A percentile compares a stretch with the other conserved stretches of the same genome.
phyloP scores from a whole-genome alignment of 1,140 invertebrate species.

The Batillaria attramentaria region DNA sequence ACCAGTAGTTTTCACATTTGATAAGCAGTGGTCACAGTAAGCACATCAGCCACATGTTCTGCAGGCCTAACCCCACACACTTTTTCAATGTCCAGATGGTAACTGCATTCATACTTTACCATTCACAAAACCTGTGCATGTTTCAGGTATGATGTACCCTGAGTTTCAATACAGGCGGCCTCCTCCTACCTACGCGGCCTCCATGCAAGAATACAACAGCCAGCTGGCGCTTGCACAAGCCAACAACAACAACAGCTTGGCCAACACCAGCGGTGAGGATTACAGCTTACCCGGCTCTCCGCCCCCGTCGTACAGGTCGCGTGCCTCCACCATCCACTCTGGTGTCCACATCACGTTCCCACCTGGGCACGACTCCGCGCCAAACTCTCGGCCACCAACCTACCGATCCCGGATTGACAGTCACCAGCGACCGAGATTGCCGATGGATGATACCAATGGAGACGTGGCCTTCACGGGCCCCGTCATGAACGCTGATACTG shows the following conservation, averaged over 20 bases:
- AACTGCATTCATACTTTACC: too few relatives aligned
- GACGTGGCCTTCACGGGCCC: slow-evolving; percentile 51
- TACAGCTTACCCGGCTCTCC: slow-evolving; percentile 66
- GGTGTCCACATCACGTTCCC: slow-evolving; percentile 69
- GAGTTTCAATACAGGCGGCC: slow-evolving; percentile 69
- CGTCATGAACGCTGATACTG: slow-evolving; percentile 22
- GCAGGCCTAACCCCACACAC: too few relatives aligned
- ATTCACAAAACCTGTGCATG: too few relatives aligned
- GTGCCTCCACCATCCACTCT: slow-evolving; percentile 64
- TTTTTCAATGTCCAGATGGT: too few relatives aligned
- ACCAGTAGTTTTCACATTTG: too few relatives aligned
- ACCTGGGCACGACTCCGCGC: slow-evolving; percentile 53
- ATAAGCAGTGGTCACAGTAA: too few relatives aligned
- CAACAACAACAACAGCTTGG: slow-evolving; percentile 39
- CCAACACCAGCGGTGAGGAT: slow-evolving; percentile 44
- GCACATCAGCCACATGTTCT: too few relatives aligned
- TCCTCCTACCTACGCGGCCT: slow-evolving; percentile 69
- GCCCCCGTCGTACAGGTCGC: slow-evolving; percentile 67
- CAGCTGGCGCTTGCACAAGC: slow-evolving; percentile 52
- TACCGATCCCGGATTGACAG: slow-evolving; percentile 62
- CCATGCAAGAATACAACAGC: slow-evolving; percentile 68
- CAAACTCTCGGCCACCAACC: slow-evolving; percentile 67
- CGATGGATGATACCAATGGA: slow-evolving; percentile 41
- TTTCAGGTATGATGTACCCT: slow-evolving; percentile 68
- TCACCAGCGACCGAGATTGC: slow-evolving; percentile 53